These are phyloP conservation scores for Oryzias dopingdopingensis DNA, from an alignment of 2,797 vertebrate species.

Conservation along the genomic window DNA sequence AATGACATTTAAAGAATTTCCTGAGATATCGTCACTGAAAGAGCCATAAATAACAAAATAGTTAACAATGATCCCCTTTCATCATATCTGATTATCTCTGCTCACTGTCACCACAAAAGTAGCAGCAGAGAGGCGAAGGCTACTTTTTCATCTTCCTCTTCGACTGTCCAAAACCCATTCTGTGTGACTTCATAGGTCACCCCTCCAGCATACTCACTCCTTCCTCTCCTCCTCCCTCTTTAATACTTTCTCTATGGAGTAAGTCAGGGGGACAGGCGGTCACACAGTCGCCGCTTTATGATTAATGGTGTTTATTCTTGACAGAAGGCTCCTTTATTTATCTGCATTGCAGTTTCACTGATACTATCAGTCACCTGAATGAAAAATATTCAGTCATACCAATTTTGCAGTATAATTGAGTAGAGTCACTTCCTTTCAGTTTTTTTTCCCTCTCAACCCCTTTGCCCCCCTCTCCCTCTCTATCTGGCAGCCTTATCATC, in stretches of 20 bases:
- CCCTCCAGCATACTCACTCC: slow-evolving; percentile 62
- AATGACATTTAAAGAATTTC: neutral
- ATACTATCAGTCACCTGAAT: slow-evolving; percentile 99
- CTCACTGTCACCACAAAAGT: slow-evolving; percentile 53
- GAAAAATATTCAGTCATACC: slow-evolving; percentile 99
- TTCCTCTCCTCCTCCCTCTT: slow-evolving; percentile 20
- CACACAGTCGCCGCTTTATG: slow-evolving; percentile 88
- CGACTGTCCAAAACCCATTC: slow-evolving; percentile 63
- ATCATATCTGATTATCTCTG: slow-evolving; percentile 64
- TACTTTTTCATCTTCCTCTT: slow-evolving; percentile 67
- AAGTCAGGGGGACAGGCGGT: slow-evolving; percentile 84
- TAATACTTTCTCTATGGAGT: slow-evolving; percentile 77
- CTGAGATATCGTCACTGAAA: slow-evolving; percentile 37
- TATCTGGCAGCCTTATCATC: slow-evolving; percentile 99
- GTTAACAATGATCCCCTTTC: slow-evolving; percentile 45
- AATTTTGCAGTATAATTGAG: slow-evolving; percentile 99
- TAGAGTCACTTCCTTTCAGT: slow-evolving; percentile 94
- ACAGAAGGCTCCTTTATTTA: slow-evolving; percentile 99
- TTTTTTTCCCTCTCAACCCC: slow-evolving; percentile 46
- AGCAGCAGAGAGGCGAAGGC: slow-evolving; percentile 34
- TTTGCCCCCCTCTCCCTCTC: slow-evolving; percentile 69
- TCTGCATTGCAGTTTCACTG: slow-evolving; percentile 97
- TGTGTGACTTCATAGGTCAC: slow-evolving; percentile 71
- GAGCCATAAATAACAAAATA: slow-evolving; percentile 55
- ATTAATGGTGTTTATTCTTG: slow-evolving; percentile 99